Percentiles rank a stretch among this genome's conserved stretches.
phyloP scores from a whole-genome alignment of 2,888 invertebrate species.

The Steromphala cineraria region DNA sequence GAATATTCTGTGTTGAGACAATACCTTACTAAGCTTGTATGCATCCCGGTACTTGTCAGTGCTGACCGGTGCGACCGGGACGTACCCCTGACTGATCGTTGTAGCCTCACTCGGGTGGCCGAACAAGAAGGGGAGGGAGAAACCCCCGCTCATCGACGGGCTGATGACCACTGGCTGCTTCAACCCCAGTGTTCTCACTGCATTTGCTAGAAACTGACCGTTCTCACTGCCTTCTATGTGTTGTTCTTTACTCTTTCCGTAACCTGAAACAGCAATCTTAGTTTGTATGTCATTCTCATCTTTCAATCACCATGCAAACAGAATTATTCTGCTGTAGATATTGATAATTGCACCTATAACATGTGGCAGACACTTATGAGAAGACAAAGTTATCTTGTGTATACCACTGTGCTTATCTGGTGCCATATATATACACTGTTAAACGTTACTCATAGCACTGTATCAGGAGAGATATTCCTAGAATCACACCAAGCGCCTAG shows the following conservation, averaged over 20 bases:
- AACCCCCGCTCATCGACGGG: constrained; percentile 77
- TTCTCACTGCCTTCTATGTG: not conserved
- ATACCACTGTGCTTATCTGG: no score
- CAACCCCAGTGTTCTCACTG: constrained; percentile 66
- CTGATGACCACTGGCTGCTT: constrained; percentile 75
- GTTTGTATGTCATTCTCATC: no score
- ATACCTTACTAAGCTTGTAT: constrained; percentile 58
- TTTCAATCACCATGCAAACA: no score
- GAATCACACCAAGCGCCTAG: no score
- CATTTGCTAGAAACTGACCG: constrained; percentile 59
- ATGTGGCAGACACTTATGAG: no score
- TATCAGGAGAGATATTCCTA: no score
- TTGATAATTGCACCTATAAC: no score
- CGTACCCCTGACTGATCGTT: constrained; percentile 69
- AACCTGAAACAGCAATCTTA: not conserved
- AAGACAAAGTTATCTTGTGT: no score
- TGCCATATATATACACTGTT: no score
- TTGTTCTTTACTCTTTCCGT: not conserved
- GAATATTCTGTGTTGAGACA: no score
- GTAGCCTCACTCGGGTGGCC: constrained; percentile 59
- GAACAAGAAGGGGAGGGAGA: constrained; percentile 75
- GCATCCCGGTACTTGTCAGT: constrained; percentile 57
- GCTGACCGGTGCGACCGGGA: constrained; percentile 75
- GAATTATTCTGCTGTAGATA: no score
- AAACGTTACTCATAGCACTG: not conserved